These are phyloP conservation scores for Ecdyonurus torrentis DNA, from an alignment of 2,888 invertebrate species.

Conservation along the genomic window DNA sequence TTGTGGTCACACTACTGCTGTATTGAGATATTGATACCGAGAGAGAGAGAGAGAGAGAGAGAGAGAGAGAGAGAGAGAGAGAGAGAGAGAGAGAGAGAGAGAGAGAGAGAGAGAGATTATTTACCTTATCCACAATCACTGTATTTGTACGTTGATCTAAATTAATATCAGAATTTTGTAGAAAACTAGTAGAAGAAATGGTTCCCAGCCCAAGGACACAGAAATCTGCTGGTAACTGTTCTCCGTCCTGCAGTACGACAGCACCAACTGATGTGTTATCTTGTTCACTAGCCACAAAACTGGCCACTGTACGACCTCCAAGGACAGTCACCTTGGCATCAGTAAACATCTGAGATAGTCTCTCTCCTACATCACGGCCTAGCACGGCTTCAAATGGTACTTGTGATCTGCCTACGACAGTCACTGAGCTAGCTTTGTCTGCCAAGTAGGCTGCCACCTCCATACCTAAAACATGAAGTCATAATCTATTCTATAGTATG, in stretches of 20 bases:
- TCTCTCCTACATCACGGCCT: slow-evolving; percentile 58
- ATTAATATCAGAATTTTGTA: no score
- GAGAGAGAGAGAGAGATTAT: not conserved
- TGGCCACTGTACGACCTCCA: not conserved
- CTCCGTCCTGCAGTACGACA: not conserved
- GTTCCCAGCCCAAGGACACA: not conserved
- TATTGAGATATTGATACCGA: no score
- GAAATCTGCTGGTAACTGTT: not conserved
- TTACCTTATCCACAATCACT: not conserved
- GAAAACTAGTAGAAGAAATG: not conserved
- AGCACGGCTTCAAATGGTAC: slow-evolving; percentile 60
- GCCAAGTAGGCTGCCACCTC: slow-evolving; percentile 70
- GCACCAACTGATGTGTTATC: not conserved
- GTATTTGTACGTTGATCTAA: not conserved
- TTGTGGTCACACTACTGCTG: no score
- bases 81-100: not conserved
- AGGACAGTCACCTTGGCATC: slow-evolving; percentile 34
- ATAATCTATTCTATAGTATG: no score
- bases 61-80: not conserved
- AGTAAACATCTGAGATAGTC: slow-evolving; percentile 53
- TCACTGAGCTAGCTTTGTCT: slow-evolving; percentile 60
- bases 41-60: slow-evolving; percentile 4
- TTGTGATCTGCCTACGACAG: slow-evolving; percentile 55
- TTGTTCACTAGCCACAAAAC: not conserved
- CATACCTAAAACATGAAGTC: slow-evolving; percentile 41